Base-by-base conservation (phyloP, 2,888 invertebrate species). In the Ophion slaviceki region DNA sequence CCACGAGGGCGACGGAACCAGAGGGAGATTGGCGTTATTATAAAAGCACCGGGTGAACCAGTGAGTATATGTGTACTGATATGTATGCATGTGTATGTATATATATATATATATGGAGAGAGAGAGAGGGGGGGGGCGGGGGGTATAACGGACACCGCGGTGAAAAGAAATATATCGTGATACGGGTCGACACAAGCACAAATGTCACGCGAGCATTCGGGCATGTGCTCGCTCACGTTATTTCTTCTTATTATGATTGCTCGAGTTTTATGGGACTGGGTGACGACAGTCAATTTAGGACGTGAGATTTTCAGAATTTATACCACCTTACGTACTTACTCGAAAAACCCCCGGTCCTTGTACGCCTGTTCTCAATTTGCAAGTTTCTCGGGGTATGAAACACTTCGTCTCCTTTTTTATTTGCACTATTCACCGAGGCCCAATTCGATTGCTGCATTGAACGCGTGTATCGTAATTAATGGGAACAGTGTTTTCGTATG, bases 81-180 rank as follows among this genome's bases (percentile, higher is more conserved):
- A 74, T 67, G 61, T 75, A 72, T 36, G 10, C 53, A 36, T 62
- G 45, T 74, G 62, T 80, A 47, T 71, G 20, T 80, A 66, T 72
- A 17, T 72, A 20, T 28, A 40, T 80, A 20, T 66, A 70, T 61
- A 53, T 45, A 79, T 17, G 66, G 40, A 45, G 28, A 40, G 40
- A 40, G 40, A 40, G 40, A 40, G 40, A 40, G 40, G 8, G 40
- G 8, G 8, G 40, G 2, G 40, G 5, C 0, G 5, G 0, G 17
- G 53, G 53, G 17, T 62, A 28, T 28, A 36, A 61, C 64, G 80
- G 40, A 36, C 17, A n/a, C 64, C 74, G 57, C 77, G 67, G 76
- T 77, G 77, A 90, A 91, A 91, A 91, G 92, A 92, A 92, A 92
- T 92, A 92, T 92, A 93, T 92, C 87, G 84, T 92, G 93, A 93